Conservation (phyloP, 2,888 invertebrate species). For the Cataglyphis altisquamis region DNA sequence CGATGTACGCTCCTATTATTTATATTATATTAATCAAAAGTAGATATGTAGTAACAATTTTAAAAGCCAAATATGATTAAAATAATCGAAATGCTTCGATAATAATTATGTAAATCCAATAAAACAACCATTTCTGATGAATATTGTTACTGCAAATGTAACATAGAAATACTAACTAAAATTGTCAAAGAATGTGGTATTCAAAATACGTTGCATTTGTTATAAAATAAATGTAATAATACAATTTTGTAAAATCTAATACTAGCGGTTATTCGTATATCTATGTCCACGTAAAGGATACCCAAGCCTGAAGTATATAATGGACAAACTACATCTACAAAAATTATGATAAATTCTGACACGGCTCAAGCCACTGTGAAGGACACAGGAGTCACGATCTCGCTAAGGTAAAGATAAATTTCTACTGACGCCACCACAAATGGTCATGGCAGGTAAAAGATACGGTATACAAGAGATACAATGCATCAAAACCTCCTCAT, state of each 20-base stretch:
- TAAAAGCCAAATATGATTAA: background rate
- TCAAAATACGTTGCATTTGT: background rate
- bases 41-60: background rate
- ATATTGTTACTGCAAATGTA: background rate
- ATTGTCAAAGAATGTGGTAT: background rate
- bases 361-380: slow-evolving; percentile 52
- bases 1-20: background rate
- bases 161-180: background rate
- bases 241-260: slow-evolving; percentile 7
- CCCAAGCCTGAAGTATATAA: slow-evolving; percentile 32
- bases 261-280: slow-evolving; percentile 1
- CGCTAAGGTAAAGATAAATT: slow-evolving; percentile 43
- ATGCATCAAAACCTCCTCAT: slow-evolving; percentile 25
- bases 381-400: slow-evolving; percentile 60
- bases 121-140: background rate
- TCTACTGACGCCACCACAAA: slow-evolving; percentile 3
- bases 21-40: background rate
- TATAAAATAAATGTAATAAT: slow-evolving; percentile 1
- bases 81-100: background rate
- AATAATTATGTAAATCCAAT: background rate
- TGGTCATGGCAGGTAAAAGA: slow-evolving; percentile 29
- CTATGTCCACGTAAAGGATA: slow-evolving; percentile 24
- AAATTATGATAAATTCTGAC: slow-evolving; percentile 57
- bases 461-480: slow-evolving; percentile 9
- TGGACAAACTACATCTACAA: slow-evolving; percentile 41